Evolutionary conservation across 2,797 vertebrate species (phyloP), one percentile per base, ranked within the genome.

Genomic region (Petrocephalus schoutedeni): DNA sequence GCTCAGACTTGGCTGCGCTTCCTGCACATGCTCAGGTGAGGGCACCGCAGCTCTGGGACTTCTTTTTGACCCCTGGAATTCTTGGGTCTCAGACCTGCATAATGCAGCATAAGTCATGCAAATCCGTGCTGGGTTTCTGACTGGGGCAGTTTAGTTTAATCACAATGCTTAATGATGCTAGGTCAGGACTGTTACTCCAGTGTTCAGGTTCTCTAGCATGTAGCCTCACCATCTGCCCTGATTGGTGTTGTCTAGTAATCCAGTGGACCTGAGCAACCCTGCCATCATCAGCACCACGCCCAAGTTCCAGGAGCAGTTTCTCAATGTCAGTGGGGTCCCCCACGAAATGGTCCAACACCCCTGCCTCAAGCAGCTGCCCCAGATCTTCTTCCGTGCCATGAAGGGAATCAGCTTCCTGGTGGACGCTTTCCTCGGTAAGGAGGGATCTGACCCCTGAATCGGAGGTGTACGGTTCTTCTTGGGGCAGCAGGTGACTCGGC

Each of bases 1-100:
- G 95, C 96, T 82, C 97, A 98, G 92, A 98, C 97, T 1, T 99
- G 98, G 98, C 97, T 98, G 95, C 96, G 97, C 87, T 97, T 99
- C 93, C 95, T 99, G 89, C 97, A 98, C 93, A 96, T 99, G 96
- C 95, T 99, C 92, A 97, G 98, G 98, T 98, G 93, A 59, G 91
- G 51, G 67, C 0, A 0, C 19, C 28, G n/a, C 67, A 57, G 1
- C 12, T n/a, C n/a, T 51, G 41, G 80, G 80, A 49, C 21, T 14
- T 28, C 16, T 53, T 54, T 49, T 21, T 12, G 19, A 10, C 19
- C 1, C 51, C 49, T 49, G 53, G 80, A 83, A 51, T 12, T 16
- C 21, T 83, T 9, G 4, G 51, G 5, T 45, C 49, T 14, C 23
- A 67, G 4, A 4, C 7, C 7, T 51, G 23, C 28, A 9, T 56